Percentiles rank a stretch among this genome's conserved stretches.
Evolutionary conservation across 2,113 vertebrate genomes (phyloP).

Genomic region (Chaenogobius annularis): DNA sequence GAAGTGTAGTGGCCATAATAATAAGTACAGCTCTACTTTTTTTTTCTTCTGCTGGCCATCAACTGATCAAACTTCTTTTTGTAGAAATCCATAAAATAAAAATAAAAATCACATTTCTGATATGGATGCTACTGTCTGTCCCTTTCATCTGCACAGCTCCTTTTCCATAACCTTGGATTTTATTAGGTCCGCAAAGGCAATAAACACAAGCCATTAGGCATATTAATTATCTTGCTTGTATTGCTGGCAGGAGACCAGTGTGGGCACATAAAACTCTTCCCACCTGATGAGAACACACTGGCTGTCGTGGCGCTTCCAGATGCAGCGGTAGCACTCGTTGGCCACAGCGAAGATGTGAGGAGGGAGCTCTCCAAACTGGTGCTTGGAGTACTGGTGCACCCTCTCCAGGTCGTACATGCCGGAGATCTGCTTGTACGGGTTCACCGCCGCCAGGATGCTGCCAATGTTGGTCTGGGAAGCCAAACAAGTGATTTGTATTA

Average conservation of each 20-base stretch:
- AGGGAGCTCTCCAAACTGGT: conserved; percentile 87
- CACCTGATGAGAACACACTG: conserved; percentile 93
- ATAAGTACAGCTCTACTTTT: too few species aligned
- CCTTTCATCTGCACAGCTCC: conserved; percentile 8
- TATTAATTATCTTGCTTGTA: not conserved
- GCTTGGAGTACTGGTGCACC: conserved; percentile 85
- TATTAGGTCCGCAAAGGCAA: not conserved
- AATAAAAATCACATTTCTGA: too few species aligned
- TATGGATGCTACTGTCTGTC: too few species aligned
- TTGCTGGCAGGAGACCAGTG: not conserved
- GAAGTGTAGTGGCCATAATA: too few species aligned
- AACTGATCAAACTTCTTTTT: too few species aligned
- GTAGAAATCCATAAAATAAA: too few species aligned
- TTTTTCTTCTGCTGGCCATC: too few species aligned
- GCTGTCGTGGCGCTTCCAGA: conserved; percentile 92
- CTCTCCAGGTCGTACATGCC: conserved; percentile 83
- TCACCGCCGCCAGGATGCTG: conserved; percentile 90
- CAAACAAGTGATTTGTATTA: not conserved
- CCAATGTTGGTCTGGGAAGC: conserved; percentile 87
- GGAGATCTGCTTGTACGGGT: conserved; percentile 87
- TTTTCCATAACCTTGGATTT: conserved; percentile 14
- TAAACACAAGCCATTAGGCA: not conserved
- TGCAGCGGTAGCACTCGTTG: conserved; percentile 91
- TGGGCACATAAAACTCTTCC: conserved; percentile 16
- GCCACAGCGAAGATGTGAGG: conserved; percentile 90